Conservation (phyloP, 2,113 vertebrate genomes). For the Carassius carassius region DNA sequence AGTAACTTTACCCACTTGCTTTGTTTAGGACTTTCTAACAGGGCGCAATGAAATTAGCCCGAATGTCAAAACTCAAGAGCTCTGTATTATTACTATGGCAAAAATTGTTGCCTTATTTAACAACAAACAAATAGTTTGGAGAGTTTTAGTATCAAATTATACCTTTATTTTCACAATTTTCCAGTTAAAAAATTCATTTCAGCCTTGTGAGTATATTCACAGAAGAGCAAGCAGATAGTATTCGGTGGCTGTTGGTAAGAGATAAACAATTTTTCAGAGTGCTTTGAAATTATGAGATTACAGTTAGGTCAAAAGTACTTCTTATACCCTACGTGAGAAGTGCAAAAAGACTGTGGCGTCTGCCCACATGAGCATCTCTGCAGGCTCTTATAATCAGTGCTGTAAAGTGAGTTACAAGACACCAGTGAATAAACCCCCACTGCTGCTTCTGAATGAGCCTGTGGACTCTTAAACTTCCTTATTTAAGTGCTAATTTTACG, state of each 20-base stretch:
- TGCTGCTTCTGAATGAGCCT: conserved; percentile 25
- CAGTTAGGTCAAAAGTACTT: conserved; percentile 32
- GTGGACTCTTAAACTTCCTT: background rate
- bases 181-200: background rate
- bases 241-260: conserved; percentile 23
- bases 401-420: conserved; percentile 35
- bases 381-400: conserved; percentile 40
- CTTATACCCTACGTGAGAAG: conserved; percentile 35
- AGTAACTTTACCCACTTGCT: conserved; percentile 20
- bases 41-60: conserved; percentile 26
- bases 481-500: conserved; percentile 34
- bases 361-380: conserved; percentile 1
- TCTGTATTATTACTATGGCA: background rate
- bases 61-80: background rate
- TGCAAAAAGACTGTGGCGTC: conserved; percentile 46
- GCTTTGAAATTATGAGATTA: conserved; percentile 49
- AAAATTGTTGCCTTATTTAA: background rate
- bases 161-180: background rate
- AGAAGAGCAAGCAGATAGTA: conserved; percentile 13
- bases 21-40: conserved; percentile 32
- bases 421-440: conserved; percentile 37
- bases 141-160: background rate
- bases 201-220: background rate
- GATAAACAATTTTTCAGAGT: conserved; percentile 36
- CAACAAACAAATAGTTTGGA: background rate